phyloP scores from a whole-genome alignment of 2,888 invertebrate genomes.

The Phyllotreta cruciferae region DNA sequence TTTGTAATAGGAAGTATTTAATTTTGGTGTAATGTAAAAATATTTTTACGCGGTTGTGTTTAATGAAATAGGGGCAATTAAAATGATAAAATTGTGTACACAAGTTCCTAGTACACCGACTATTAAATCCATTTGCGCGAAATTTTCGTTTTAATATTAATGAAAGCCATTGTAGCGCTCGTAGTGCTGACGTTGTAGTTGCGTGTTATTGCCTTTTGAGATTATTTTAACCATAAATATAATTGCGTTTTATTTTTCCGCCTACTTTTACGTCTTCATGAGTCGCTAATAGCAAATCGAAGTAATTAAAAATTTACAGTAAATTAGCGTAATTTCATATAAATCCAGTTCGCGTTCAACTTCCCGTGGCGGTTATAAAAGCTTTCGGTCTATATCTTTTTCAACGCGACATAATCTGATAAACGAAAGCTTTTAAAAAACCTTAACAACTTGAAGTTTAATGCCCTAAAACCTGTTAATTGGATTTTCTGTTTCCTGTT shows the following conservation, averaged over 20 bases:
- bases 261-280: not conserved
- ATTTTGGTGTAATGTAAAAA: too few relatives aligned
- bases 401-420: constrained; percentile 40
- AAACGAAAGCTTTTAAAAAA: constrained; percentile 43
- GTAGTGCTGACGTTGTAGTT: constrained; percentile 12
- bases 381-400: constrained; percentile 39
- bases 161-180: constrained; percentile 16
- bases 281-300: too few relatives aligned
- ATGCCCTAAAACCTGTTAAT: constrained; percentile 45
- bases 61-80: too few relatives aligned
- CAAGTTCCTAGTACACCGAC: not conserved
- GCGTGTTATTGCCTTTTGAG: constrained; percentile 20
- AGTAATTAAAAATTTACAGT: too few relatives aligned
- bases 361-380: too few relatives aligned
- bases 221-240: constrained; percentile 18
- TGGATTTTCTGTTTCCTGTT: constrained; percentile 40
- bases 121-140: not conserved
- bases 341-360: too few relatives aligned
- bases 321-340: too few relatives aligned
- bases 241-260: constrained; percentile 1
- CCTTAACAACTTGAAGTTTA: constrained; percentile 41
- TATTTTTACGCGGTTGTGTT: too few relatives aligned
- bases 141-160: constrained; percentile 21
- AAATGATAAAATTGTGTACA: not conserved
- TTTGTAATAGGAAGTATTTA: not conserved